Conservation (phyloP, 1,140 invertebrate genomes). For the Trissolcus basalis region DNA sequence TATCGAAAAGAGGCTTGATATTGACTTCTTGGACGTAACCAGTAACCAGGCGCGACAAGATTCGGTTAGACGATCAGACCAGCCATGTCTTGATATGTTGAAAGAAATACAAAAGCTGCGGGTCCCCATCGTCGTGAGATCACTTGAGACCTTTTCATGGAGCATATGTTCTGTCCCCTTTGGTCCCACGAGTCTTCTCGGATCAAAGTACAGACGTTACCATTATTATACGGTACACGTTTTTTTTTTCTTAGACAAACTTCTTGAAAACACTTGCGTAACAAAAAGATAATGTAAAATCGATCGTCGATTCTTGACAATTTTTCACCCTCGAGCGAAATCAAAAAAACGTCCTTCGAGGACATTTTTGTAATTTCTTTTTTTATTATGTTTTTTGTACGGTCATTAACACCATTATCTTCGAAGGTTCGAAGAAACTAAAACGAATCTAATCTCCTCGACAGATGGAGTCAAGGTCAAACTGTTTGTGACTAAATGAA, state of each 20-base stretch:
- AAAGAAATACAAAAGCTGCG: slow-evolving; percentile 52
- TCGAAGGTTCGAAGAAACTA: too few relatives aligned
- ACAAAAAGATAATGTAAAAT: too few relatives aligned
- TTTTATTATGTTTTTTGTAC: too few relatives aligned
- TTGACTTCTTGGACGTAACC: slow-evolving; percentile 12
- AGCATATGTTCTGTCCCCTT: slow-evolving; percentile 37
- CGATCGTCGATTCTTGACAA: too few relatives aligned
- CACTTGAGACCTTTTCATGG: slow-evolving; percentile 53
- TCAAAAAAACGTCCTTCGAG: too few relatives aligned
- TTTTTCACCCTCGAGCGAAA: too few relatives aligned
- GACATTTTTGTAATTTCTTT: too few relatives aligned
- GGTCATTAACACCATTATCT: too few relatives aligned
- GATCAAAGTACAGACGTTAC: slow-evolving; percentile 20
- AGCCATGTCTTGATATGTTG: slow-evolving; percentile 29
- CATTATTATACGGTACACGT: slow-evolving; percentile 27
- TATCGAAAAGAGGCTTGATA: neutral
- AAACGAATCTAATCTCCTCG: too few relatives aligned
- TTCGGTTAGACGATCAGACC: slow-evolving; percentile 40
- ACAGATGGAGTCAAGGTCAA: too few relatives aligned
- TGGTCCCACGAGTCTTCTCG: slow-evolving; percentile 46
- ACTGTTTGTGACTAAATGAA: too few relatives aligned
- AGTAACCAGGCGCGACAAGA: slow-evolving; percentile 28
- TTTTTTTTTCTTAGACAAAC: neutral
- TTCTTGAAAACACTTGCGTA: neutral
- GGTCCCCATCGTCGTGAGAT: slow-evolving; percentile 44